Base-by-base conservation (phyloP, 2,888 invertebrate genomes). In the Brenthis ino region DNA sequence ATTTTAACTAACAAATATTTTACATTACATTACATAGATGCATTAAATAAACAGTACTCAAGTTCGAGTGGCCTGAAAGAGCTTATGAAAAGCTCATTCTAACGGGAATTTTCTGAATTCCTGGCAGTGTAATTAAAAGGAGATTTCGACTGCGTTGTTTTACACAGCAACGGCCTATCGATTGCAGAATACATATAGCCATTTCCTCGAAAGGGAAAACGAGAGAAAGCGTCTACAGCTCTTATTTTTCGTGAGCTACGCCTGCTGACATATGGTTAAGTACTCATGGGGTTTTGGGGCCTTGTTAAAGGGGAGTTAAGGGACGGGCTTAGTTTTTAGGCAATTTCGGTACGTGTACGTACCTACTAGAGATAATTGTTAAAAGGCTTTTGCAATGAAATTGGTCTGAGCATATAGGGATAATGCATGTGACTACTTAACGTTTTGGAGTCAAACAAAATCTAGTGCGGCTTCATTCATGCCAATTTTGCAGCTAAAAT, bases 401-500 rank as follows among this genome's bases (percentile, higher is more conserved):
- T 60, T 50, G 58, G 48, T 14, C 58, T 48, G 58, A n/a, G 60
- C 28, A 50, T 50, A 50, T 50, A n/a, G 54, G 48, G 57, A 51
- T 6, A 54, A 55, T 48, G 14, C 64, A 70, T 69, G 67, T 69
- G 68, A 43, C 8, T 69, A 74, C 67, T 69, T 71, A 65, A 68
- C 53, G 53, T 68, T 71, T 68, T 65, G 24, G 24, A 69, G 48
- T 67, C 65, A 70, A 68, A 72, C 65, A 71, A 71, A 71, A 70
- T 70, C 70, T 71, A 68, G 68, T 65, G 65, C 67, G 57, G 66
- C 71, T 64, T 65, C 71, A 71, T 72, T 71, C 70, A 72, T 72
- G 72, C 68, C 73, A 75, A 76, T 75, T 77, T 75, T 69, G 69
- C 70, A 66, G 75, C 61, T 72, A 66, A 69, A 65, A 65, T 63